A percentile compares a stretch with the other conserved stretches of the same genome.
phyloP scores from a whole-genome alignment of 1,140 invertebrate genomes.

The Drosophila repletoides region DNA sequence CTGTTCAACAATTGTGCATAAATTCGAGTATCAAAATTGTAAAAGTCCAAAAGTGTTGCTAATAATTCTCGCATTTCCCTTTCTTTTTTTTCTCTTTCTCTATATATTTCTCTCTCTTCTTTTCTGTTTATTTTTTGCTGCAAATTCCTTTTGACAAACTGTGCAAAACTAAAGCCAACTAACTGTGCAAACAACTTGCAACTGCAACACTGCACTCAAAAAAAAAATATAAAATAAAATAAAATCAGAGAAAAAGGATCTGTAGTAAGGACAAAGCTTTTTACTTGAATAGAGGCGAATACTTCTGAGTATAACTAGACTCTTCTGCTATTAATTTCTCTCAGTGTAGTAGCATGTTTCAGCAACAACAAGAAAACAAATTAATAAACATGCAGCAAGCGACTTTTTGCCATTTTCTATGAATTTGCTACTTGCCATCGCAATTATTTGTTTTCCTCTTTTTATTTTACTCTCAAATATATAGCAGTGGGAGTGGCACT shows the following conservation, averaged over 20 bases:
- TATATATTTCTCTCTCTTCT: constrained; percentile 29
- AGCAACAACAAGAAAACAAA: constrained; percentile 59
- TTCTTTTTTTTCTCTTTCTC: constrained; percentile 36
- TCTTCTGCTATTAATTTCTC: no score
- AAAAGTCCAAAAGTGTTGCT: constrained; percentile 21
- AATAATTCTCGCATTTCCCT: constrained; percentile 50
- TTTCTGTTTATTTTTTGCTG: constrained; percentile 24
- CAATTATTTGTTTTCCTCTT: constrained; percentile 22
- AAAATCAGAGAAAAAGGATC: constrained; percentile 13
- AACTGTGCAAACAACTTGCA: constrained; percentile 57
- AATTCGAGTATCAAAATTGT: neutral
- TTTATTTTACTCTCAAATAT: constrained; percentile 26
- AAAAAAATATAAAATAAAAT: constrained; percentile 11
- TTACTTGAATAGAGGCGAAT: no score
- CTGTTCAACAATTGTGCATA: neutral
- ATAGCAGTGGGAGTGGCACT: constrained; percentile 27
- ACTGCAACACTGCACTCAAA: constrained; percentile 25
- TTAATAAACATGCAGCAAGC: constrained; percentile 51
- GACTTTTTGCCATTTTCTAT: constrained; percentile 64
- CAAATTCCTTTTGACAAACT: constrained; percentile 41
- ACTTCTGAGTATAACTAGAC: no score
- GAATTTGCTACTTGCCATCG: constrained; percentile 12
- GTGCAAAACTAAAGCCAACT: constrained; percentile 53
- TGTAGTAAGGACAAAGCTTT: no score
- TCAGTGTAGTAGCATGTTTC: no score